A percentile compares a stretch with the other conserved stretches of the same genome.
phyloP scores from a whole-genome alignment of 2,113 vertebrate species.

The Sclerurus mexicanus region DNA sequence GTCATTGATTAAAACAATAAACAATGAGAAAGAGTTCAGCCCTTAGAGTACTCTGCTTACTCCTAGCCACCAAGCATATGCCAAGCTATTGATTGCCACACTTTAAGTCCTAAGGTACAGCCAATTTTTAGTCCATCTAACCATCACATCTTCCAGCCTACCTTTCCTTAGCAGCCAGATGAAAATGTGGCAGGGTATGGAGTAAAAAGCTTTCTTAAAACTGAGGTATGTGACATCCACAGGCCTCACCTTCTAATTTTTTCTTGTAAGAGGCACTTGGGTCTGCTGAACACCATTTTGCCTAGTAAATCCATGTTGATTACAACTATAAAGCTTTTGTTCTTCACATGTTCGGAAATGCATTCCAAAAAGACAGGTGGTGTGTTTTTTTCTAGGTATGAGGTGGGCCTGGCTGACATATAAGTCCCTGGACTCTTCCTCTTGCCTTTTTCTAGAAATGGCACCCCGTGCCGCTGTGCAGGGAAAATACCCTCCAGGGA shows the following conservation, averaged over 20 bases:
- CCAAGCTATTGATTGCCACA: neutral
- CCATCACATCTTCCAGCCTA: neutral
- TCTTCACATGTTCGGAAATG: neutral
- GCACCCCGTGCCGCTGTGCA: neutral
- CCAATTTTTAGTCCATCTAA: neutral
- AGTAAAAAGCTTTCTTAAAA: neutral
- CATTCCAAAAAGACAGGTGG: neutral
- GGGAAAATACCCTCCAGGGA: neutral
- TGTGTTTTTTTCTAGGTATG: neutral
- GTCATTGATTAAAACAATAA: neutral
- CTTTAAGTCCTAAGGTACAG: neutral
- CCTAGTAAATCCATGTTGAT: neutral
- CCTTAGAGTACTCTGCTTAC: neutral
- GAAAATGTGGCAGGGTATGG: neutral
- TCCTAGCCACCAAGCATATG: neutral
- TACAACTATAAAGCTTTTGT: neutral
- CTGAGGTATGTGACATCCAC: neutral
- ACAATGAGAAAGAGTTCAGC: neutral
- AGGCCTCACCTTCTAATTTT: neutral
- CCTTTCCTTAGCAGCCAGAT: neutral
- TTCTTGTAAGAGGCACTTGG: neutral
- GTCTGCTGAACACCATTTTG: neutral
- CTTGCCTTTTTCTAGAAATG: neutral
- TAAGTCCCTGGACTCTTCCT: neutral
- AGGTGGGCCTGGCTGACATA: neutral